Percentiles rank a stretch among this genome's conserved stretches.
Evolutionary conservation across 2,888 invertebrate species (phyloP).

Genomic region (Drosophila nr. perissopoda): DNA sequence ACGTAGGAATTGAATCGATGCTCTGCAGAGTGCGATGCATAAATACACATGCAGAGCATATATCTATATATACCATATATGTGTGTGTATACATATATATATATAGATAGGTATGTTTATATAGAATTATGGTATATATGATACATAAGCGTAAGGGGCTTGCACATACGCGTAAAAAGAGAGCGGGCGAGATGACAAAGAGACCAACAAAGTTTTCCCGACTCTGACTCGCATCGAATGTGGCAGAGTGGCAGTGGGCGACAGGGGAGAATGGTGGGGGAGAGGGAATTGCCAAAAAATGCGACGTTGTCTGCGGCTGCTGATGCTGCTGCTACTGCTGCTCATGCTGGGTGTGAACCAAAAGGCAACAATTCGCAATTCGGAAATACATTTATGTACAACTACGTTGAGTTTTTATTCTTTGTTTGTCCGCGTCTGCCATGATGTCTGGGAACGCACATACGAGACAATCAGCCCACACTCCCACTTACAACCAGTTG

Average conservation of each 20-base stretch:
- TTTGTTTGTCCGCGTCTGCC: constrained; percentile 67
- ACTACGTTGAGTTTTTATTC: constrained; percentile 31
- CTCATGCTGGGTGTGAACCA: constrained; percentile 57
- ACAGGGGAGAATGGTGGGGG: not conserved
- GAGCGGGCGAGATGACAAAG: constrained; percentile 40
- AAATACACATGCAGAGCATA: constrained; percentile 21
- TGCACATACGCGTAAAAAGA: constrained; percentile 27
- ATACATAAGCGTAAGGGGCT: constrained; percentile 37
- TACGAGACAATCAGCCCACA: constrained; percentile 26
- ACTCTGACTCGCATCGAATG: constrained; percentile 18
- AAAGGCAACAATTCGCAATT: constrained; percentile 69
- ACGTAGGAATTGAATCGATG: constrained; percentile 71
- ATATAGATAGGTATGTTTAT: constrained; percentile 4
- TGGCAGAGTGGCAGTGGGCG: not conserved
- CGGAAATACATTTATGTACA: constrained; percentile 75
- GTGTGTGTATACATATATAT: constrained; percentile 4
- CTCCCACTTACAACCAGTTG: constrained; percentile 32
- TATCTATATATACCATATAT: constrained; percentile 1
- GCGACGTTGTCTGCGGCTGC: constrained; percentile 22
- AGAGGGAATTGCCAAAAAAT: constrained; percentile 49
- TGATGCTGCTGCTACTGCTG: not conserved
- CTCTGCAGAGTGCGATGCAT: constrained; percentile 53
- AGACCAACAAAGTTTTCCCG: constrained; percentile 30
- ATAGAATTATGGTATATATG: constrained; percentile 26
- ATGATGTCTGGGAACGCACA: constrained; percentile 77